phyloP scores from a whole-genome alignment of 2,797 vertebrate genomes.

The Schizopygopsis malacanthus region DNA sequence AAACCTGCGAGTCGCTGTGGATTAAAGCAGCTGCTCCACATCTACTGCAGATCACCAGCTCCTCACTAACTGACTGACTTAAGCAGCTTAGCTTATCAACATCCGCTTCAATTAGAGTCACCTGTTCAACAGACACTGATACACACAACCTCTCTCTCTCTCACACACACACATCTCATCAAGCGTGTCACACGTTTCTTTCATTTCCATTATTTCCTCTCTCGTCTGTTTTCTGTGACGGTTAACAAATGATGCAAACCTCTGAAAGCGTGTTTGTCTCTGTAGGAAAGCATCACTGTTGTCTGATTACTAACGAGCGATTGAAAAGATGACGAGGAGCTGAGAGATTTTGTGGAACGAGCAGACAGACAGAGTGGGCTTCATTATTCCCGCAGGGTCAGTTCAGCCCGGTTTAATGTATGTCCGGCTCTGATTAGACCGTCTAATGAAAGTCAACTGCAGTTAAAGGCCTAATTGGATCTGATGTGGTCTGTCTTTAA shows the following conservation, averaged over 20 bases:
- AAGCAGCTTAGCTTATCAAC: constrained; percentile 19
- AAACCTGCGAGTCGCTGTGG: neutral
- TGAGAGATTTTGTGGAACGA: neutral
- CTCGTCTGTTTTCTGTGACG: neutral
- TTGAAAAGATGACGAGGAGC: neutral
- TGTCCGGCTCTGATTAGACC: neutral
- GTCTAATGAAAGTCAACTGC: neutral
- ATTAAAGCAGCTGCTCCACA: neutral
- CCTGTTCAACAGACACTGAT: neutral
- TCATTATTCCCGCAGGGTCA: neutral
- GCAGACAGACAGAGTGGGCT: neutral
- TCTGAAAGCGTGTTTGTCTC: neutral
- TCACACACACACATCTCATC: neutral
- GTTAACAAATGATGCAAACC: constrained; percentile 18
- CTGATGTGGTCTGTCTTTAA: neutral
- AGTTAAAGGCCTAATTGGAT: neutral
- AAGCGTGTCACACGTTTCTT: neutral
- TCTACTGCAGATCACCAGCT: neutral
- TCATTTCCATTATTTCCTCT: neutral
- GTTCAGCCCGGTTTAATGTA: neutral
- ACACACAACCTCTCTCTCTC: neutral
- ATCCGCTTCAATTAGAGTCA: neutral
- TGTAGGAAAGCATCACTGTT: neutral
- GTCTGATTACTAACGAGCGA: no score
- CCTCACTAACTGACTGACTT: neutral